Conservation (phyloP, 2,888 invertebrate genomes). For the Oasisia sp. region DNA sequence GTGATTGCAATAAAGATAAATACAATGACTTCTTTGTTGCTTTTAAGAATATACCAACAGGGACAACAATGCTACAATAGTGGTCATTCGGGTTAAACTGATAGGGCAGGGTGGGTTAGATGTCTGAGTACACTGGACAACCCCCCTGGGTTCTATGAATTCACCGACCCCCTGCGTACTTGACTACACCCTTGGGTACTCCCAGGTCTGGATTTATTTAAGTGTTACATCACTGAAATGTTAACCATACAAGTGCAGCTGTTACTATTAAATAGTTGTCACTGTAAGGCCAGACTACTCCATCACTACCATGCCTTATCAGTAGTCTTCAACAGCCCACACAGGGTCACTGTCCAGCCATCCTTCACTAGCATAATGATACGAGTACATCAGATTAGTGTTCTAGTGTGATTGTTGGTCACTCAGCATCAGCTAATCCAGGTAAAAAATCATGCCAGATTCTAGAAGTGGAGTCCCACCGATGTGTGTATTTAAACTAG, state of each 20-base stretch:
- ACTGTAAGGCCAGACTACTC: background rate
- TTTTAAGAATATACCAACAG: background rate
- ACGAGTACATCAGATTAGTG: background rate
- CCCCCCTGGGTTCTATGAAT: too few species aligned
- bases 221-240: background rate
- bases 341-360: background rate
- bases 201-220: background rate
- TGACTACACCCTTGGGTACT: too few species aligned
- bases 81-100: background rate
- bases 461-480: background rate
- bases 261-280: background rate
- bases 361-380: background rate
- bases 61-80: background rate
- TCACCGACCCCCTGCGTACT: too few species aligned
- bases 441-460: background rate
- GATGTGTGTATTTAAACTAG: background rate
- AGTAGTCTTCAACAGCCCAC: background rate
- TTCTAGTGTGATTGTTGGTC: background rate
- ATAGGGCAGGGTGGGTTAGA: background rate
- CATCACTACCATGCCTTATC: background rate
- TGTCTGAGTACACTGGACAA: too few species aligned
- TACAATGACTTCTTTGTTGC: background rate
- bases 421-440: background rate
- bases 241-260: background rate
- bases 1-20: background rate